Base-by-base conservation (phyloP, 2,888 invertebrate genomes). In the Drosophila longiperda region DNA sequence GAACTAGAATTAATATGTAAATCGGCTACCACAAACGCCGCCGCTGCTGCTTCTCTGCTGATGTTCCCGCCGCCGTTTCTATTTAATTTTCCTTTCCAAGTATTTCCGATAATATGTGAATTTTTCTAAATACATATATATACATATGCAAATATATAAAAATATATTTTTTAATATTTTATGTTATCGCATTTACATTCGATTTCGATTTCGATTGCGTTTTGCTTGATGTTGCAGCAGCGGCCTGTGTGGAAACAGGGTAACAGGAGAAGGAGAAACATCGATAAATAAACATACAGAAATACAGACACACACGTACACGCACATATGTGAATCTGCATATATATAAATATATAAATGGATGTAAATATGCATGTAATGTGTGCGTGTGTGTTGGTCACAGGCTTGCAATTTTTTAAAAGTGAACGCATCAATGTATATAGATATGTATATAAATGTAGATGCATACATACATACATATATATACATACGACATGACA, bases 271-370 rank as follows among this genome's bases (percentile, higher is more conserved):
- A 62, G 62, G 58, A 71, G 67, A 80, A 75, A 65, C 72, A 79
- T 80, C 80, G 78, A 78, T 79, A 78, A 78, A 79, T 75, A 79
- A 79, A 79, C 71, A 71, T 63, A 63, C 49, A 68, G 11, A 63
- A 33, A 58, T 20, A 45, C 45, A 78, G 75, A 79, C 61, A 78
- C 73, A 60, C 23, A 40, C 53, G 20, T 42, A 52, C 20, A 40
- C 36, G 60, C 42, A 60, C 5, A 61, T 29, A 20, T 17, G 26
- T 53, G 23, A 34, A 45, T 20, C n/a, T 45, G 20, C 15, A 49
- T 29, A 50, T 36, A 45, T 60, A 23, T 64, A 32, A 42, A 42
- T 42, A 42, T 53, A 23, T 48, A 54, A 33, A 36, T 20, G 57
- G 49, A 40, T 59, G 48, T n/a, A 57, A 58, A 26, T 38, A 26